Conservation (phyloP, 2,888 invertebrate genomes). For the Tipula lateralis region DNA sequence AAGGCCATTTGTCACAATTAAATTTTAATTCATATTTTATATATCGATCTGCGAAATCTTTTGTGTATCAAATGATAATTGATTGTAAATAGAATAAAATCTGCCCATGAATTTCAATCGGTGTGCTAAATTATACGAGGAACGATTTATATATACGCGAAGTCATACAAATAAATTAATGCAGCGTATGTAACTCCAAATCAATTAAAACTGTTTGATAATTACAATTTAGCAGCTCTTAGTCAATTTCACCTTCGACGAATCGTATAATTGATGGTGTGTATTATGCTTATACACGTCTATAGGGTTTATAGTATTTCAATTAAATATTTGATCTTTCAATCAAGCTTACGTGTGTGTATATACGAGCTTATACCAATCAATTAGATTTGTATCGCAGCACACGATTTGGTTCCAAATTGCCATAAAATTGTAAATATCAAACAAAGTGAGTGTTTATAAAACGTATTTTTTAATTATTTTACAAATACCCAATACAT, state of each 20-base stretch:
- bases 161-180: constrained; percentile 24
- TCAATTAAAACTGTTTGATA: not conserved
- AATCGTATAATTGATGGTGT: not conserved
- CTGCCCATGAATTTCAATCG: not conserved
- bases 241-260: not conserved
- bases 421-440: not conserved
- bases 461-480: not conserved
- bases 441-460: not conserved
- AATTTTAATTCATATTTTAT: not conserved
- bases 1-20: constrained; percentile 5
- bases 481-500: not conserved
- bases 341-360: not conserved
- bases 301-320: not conserved
- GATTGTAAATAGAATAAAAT: not conserved
- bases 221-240: not conserved
- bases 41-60: not conserved
- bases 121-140: not conserved
- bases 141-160: not conserved
- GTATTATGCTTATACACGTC: not conserved
- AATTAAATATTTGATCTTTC: not conserved
- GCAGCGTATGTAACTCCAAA: not conserved
- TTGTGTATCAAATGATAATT: not conserved
- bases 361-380: not conserved
- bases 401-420: not conserved
- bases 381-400: not conserved